phyloP scores from a whole-genome alignment of 2,113 vertebrate species.

The Datnioides undecimradiatus region DNA sequence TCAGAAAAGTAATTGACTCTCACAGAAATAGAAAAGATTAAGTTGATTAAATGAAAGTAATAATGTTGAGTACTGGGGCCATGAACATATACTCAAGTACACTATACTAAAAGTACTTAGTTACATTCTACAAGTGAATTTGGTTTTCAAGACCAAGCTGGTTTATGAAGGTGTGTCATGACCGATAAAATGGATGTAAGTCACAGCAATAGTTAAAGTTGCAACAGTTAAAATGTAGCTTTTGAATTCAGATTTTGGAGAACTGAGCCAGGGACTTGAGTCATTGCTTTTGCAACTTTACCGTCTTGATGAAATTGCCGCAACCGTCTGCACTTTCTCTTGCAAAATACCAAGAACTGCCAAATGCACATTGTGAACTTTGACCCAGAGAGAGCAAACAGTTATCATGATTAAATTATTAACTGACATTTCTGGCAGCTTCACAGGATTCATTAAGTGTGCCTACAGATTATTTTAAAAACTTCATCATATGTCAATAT shows the following conservation, averaged over 20 bases:
- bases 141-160: background rate
- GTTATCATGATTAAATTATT: background rate
- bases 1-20: too few relatives aligned
- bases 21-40: too few relatives aligned
- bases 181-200: background rate
- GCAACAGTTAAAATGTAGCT: background rate
- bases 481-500: background rate
- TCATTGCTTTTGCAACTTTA: background rate
- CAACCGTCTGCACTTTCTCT: background rate
- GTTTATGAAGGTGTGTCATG: background rate
- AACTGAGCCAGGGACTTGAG: background rate
- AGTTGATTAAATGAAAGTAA: background rate
- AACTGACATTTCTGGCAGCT: background rate
- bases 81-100: background rate
- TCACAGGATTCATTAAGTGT: background rate
- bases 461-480: background rate
- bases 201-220: background rate
- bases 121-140: background rate
- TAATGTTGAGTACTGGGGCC: background rate
- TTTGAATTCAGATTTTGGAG: background rate
- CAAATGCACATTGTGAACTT: conserved; percentile 5
- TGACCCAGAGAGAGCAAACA: conserved; percentile 24
- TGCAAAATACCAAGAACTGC: conserved; percentile 21
- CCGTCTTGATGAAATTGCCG: background rate
- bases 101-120: background rate